Conservation (phyloP, 2,113 vertebrate genomes). For the Camarhynchus parvulus region DNA sequence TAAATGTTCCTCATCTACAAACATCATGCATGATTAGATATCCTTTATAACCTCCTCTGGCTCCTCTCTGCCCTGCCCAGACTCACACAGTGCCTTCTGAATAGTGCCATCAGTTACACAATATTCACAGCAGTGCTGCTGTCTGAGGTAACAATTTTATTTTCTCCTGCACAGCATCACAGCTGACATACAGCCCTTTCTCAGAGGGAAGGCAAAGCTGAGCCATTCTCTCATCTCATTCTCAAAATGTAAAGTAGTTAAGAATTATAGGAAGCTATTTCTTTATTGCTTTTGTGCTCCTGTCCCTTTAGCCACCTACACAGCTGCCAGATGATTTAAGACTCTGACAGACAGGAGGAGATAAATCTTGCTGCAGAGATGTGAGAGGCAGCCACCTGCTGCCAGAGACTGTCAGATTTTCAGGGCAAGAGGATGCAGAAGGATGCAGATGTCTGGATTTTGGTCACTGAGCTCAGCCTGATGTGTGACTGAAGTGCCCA, state of each 20-base stretch:
- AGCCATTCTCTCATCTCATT: neutral
- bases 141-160: slow-evolving; percentile 18
- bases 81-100: neutral
- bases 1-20: neutral
- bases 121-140: slow-evolving; percentile 15
- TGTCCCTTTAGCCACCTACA: slow-evolving; percentile 17
- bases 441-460: neutral
- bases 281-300: slow-evolving; percentile 3
- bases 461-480: neutral
- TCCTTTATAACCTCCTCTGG: neutral
- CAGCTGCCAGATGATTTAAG: neutral
- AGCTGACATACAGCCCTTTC: slow-evolving; percentile 14
- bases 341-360: neutral
- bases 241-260: neutral
- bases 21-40: neutral
- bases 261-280: neutral
- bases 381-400: neutral
- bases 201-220: neutral
- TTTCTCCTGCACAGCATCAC: neutral
- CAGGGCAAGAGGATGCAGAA: neutral
- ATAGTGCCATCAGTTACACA: neutral
- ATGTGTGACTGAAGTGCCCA: neutral
- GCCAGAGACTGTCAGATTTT: neutral
- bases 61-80: neutral
- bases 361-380: neutral